phyloP scores from a whole-genome alignment of 2,113 vertebrate genomes.

The Atrichornis clamosus region DNA sequence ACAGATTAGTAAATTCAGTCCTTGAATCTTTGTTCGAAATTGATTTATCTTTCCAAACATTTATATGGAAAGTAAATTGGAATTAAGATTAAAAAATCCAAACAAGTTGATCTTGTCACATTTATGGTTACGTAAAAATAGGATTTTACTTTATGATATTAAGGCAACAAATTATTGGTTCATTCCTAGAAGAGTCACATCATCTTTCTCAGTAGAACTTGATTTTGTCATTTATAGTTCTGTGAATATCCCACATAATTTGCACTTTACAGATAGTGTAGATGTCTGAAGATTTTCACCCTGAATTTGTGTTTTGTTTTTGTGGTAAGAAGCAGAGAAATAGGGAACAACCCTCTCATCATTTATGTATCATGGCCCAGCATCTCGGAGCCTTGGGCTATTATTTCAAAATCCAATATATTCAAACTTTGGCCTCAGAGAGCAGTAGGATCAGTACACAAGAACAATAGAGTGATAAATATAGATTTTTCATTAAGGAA shows the following conservation, averaged over 20 bases:
- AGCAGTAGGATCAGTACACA: constrained; percentile 53
- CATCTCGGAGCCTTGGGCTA: constrained; percentile 44
- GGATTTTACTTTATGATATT: background rate
- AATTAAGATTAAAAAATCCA: background rate
- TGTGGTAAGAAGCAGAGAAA: background rate
- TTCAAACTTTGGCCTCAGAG: constrained; percentile 65
- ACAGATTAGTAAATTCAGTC: background rate
- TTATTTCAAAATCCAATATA: constrained; percentile 71
- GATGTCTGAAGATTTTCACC: background rate
- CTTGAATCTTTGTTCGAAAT: background rate
- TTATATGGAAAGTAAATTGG: background rate
- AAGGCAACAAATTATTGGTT: background rate
- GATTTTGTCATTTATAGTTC: background rate
- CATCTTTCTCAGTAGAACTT: background rate
- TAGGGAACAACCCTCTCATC: background rate
- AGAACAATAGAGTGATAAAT: constrained; percentile 65
- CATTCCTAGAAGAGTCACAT: background rate
- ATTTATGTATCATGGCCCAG: constrained; percentile 44
- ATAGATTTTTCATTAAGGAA: constrained; percentile 69
- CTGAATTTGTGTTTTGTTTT: constrained; percentile 1
- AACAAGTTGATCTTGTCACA: background rate
- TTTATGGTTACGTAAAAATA: background rate
- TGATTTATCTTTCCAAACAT: background rate
- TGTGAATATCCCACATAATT: background rate
- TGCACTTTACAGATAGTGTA: background rate